Evolutionary conservation across 2,113 vertebrate species (phyloP).

Genomic region (Actinemys pallida): DNA sequence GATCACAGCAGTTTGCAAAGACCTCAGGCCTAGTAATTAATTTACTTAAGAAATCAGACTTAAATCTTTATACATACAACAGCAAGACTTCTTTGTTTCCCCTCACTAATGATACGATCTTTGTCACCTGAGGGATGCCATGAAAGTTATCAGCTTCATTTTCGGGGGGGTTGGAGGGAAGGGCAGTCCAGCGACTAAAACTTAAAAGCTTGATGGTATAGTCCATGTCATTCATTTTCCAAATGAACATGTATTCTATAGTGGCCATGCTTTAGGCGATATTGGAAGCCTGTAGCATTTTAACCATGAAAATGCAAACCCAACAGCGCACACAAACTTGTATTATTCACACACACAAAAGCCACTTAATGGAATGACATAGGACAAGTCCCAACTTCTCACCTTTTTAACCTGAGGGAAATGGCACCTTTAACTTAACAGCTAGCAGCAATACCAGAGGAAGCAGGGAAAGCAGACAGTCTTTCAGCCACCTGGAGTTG

Average conservation of each 20-base stretch:
- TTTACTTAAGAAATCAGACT: not conserved
- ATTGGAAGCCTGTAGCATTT: not conserved
- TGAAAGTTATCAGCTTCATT: not conserved
- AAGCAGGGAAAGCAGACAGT: not conserved
- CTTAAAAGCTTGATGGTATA: not conserved
- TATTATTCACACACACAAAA: not conserved
- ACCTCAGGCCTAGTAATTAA: not conserved
- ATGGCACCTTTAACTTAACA: not conserved
- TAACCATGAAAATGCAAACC: not conserved
- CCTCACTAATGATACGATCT: not conserved
- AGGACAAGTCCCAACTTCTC: not conserved
- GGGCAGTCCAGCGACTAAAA: not conserved
- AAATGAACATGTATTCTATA: fast-evolving
- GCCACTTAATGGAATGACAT: not conserved
- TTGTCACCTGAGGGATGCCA: not conserved
- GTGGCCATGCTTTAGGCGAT: not conserved
- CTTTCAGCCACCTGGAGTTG: not conserved
- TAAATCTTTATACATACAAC: not conserved
- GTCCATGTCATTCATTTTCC: not conserved
- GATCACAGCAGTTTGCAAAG: not conserved
- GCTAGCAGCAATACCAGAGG: not conserved
- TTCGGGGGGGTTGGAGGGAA: not conserved
- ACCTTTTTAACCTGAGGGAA: not conserved
- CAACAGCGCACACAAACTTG: not conserved
- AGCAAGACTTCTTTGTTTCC: not conserved